Conservation (phyloP, 2,888 invertebrate species). For the Cyclophora punctaria region DNA sequence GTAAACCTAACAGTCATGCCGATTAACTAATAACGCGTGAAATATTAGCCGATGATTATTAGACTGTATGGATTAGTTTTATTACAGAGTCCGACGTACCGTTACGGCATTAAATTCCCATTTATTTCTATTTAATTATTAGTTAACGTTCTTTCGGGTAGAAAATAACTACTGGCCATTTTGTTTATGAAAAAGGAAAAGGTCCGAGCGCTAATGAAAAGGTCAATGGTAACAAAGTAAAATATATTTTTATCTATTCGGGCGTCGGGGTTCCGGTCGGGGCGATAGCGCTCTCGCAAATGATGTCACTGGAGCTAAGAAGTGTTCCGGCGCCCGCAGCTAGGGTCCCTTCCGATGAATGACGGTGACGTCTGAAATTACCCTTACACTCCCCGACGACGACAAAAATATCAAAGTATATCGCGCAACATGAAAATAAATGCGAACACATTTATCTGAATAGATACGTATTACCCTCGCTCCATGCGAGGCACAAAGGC, state of each 20-base stretch:
- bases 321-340: slow-evolving; percentile 39
- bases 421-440: slow-evolving; percentile 14
- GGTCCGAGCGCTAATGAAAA: slow-evolving; percentile 7
- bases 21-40: slow-evolving; percentile 18
- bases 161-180: background rate
- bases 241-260: slow-evolving; percentile 34
- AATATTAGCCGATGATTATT: slow-evolving; percentile 20
- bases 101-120: slow-evolving; percentile 14
- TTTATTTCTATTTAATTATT: slow-evolving; percentile 7
- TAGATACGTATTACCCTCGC: slow-evolving; percentile 17
- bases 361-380: slow-evolving; percentile 25
- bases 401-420: slow-evolving; percentile 10
- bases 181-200: background rate
- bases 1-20: slow-evolving; percentile 23
- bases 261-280: slow-evolving; percentile 28
- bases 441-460: slow-evolving; percentile 14
- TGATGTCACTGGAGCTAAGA: slow-evolving; percentile 28
- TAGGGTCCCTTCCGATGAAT: slow-evolving; percentile 37
- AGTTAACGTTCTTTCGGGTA: background rate
- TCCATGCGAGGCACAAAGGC: slow-evolving; percentile 14
- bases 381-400: slow-evolving; percentile 7
- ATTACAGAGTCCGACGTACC: slow-evolving; percentile 4
- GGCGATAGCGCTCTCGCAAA: slow-evolving; percentile 31
- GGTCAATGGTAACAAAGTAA: slow-evolving; percentile 13
- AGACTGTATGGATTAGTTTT: slow-evolving; percentile 11